Percentiles rank a stretch among this genome's conserved stretches.
Conservation (phyloP, 2,113 vertebrate species). For the Ciconia stormi region DNA sequence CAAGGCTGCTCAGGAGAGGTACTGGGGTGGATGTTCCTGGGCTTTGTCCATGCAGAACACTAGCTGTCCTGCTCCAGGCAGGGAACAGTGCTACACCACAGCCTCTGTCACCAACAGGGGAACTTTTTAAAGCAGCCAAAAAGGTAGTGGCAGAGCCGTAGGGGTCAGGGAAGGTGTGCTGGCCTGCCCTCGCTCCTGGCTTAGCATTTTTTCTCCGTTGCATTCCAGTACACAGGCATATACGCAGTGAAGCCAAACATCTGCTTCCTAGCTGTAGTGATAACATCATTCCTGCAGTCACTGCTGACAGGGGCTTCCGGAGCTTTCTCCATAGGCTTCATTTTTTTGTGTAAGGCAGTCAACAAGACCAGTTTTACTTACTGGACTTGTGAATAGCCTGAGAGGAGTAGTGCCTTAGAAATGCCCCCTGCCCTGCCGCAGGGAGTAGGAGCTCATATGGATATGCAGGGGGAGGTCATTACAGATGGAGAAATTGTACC, state of each 20-base stretch:
- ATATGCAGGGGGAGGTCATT: too few relatives aligned
- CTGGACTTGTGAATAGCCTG: background rate
- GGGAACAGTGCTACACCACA: background rate
- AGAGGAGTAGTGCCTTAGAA: background rate
- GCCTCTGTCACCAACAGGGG: background rate
- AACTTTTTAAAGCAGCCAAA: too few relatives aligned
- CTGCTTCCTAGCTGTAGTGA: background rate
- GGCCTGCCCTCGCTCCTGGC: background rate
- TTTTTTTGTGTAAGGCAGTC: background rate
- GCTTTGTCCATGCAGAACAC: background rate
- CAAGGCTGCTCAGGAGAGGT: constrained; percentile 87
- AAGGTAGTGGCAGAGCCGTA: background rate
- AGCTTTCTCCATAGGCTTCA: background rate
- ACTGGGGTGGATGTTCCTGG: background rate
- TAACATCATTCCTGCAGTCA: background rate
- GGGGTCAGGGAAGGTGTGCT: background rate
- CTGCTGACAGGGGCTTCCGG: background rate
- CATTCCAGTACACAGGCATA: too few relatives aligned
- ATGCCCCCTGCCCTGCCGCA: background rate
- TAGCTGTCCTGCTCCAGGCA: background rate
- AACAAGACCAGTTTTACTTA: too few relatives aligned
- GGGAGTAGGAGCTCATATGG: background rate
- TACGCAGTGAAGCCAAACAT: background rate
- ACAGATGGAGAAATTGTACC: background rate
- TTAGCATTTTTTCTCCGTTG: background rate